These are phyloP conservation scores for Drosophila mercatorum DNA, from an alignment of 2,888 invertebrate species.

Conservation along the genomic window DNA sequence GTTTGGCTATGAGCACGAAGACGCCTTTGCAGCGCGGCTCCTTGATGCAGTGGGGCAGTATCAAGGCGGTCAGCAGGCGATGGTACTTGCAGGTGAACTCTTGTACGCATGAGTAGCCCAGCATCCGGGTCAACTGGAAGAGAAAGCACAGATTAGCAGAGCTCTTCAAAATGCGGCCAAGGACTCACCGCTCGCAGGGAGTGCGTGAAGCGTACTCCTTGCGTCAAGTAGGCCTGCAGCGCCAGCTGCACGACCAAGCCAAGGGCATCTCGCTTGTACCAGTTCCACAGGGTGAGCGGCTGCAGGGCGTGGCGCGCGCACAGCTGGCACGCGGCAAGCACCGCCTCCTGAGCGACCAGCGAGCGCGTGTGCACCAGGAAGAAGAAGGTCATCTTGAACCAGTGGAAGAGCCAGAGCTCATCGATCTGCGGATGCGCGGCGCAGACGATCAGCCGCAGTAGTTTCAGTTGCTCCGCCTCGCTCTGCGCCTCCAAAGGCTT, in stretches of 20 bases:
- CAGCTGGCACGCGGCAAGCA: conserved; percentile 80
- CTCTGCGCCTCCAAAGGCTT: conserved; percentile 33
- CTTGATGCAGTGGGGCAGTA: conserved; percentile 87
- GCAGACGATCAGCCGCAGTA: conserved; percentile 63
- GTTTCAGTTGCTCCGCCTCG: conserved; percentile 50
- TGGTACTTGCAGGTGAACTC: conserved; percentile 90
- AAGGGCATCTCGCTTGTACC: conserved; percentile 83
- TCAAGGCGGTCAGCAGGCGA: conserved; percentile 89
- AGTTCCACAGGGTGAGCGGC: conserved; percentile 82
- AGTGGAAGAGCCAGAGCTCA: conserved; percentile 82
- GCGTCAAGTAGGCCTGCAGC: conserved; percentile 74
- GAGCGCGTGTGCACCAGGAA: conserved; percentile 81
- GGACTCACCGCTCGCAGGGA: conserved; percentile 76
- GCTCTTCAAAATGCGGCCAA: accelerated
- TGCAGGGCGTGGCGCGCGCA: conserved; percentile 78
- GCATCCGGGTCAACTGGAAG: conserved; percentile 86
- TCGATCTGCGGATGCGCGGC: conserved; percentile 53
- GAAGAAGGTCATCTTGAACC: conserved; percentile 82
- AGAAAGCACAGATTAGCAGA: accelerated
- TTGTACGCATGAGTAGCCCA: conserved; percentile 89
- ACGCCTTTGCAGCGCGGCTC: conserved; percentile 85
- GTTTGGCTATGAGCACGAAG: conserved; percentile 84
- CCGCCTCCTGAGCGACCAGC: conserved; percentile 80
- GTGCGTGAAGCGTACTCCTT: conserved; percentile 77
- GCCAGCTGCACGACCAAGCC: conserved; percentile 77